Base-by-base conservation (phyloP, 2,888 invertebrate genomes). In the Gymnocheta viridis region DNA sequence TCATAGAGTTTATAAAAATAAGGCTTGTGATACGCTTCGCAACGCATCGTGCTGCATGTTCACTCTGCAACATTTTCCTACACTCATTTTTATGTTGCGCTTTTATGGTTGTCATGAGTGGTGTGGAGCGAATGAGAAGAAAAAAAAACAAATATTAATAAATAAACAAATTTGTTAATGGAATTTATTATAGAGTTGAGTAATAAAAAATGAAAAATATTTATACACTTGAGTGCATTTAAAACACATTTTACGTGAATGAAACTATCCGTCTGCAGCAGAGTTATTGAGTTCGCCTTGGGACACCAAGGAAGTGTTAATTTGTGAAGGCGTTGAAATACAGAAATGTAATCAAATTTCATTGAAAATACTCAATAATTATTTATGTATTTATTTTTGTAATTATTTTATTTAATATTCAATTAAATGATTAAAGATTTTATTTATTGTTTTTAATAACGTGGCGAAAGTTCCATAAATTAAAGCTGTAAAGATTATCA, bases 301-400 rank as follows among this genome's bases (percentile, higher is more conserved):
- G 73, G 73, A 73, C 58, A 49, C 32, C 58, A 72, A 82, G 82
- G 77, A 82, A 82, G 77, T 82, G 72, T 82, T 67, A 82, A 77
- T 72, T 78, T 77, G 49, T 77, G 51, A 82, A 82, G 82, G 82
- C 82, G 82, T 82, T 77, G 41, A 82, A 35, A 58, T 72, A 66
- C 70, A 49, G 67, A 82, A 72, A 64, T 77, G 7, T 51, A 76
- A 77, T 67, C 67, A 77, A 77, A 66, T 67, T 35, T 24, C 32
- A 76, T 49, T 49, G 49, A 44, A 44, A 66, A 67, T 35, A 49
- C 10, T 49, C 47, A 32, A 67, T 67, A 69, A 62, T 64, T 47
- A 47, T 66, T 76, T 47, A 54, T 76, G 19, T 44, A 44, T 66
- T 35, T 29, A 67, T 54, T 67, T 58, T 47, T 60, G 24, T 58